phyloP scores from a whole-genome alignment of 2,797 vertebrate species.

The Loriculus beryllinus region DNA sequence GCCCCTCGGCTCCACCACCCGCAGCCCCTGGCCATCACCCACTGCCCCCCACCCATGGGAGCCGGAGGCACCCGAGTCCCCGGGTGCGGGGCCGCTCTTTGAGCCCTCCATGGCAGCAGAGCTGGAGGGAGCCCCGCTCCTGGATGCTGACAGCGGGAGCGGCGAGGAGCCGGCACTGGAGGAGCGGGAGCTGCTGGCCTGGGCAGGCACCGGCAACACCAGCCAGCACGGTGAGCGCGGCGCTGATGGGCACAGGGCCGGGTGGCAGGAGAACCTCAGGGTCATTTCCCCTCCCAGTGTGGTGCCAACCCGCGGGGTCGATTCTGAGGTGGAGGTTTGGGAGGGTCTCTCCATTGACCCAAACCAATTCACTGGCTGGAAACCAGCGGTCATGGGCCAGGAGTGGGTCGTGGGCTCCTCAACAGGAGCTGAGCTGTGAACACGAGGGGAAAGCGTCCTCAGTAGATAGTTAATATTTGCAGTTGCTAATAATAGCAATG shows the following conservation, averaged over 20 bases:
- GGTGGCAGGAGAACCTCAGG: background rate
- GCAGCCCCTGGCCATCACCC: background rate
- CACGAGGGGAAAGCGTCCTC: background rate
- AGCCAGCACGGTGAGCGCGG: slow-evolving; percentile 37
- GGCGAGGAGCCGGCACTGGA: background rate
- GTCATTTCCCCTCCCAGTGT: fast-evolving
- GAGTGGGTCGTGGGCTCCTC: background rate
- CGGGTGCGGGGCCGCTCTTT: fast-evolving
- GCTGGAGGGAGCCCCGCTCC: background rate
- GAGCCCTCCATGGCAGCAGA: background rate
- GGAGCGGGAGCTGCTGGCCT: slow-evolving; percentile 23
- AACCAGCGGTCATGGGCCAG: fast-evolving
- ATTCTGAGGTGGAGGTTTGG: fast-evolving
- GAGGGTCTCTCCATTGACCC: fast-evolving
- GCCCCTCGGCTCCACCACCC: fast-evolving
- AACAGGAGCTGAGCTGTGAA: background rate
- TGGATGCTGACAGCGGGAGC: slow-evolving; percentile 49
- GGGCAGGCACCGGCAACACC: background rate
- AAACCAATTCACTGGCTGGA: fast-evolving
- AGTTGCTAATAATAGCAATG: background rate
- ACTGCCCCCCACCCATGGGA: background rate
- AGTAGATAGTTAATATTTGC: background rate
- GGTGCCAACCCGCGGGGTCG: fast-evolving
- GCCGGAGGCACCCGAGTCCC: fast-evolving
- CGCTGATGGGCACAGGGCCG: background rate